phyloP scores from a whole-genome alignment of 2,888 invertebrate genomes.

The Calephelis perditalis region DNA sequence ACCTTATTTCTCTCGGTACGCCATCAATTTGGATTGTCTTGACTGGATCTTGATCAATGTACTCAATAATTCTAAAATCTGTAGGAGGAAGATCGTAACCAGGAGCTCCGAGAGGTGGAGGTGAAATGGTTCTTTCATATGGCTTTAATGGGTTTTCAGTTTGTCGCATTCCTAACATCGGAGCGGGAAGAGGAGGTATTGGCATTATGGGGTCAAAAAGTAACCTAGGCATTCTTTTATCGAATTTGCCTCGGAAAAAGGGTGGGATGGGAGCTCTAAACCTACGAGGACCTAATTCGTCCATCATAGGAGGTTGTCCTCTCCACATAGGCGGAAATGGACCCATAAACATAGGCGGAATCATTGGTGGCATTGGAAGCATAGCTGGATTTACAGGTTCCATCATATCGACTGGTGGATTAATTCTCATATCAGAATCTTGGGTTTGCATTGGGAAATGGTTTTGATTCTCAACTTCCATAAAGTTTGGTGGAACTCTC shows the following conservation, averaged over 20 bases:
- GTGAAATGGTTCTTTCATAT: conserved; percentile 51
- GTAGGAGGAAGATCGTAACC: conserved; percentile 55
- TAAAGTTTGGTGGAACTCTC: conserved; percentile 51
- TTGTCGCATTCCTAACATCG: conserved; percentile 56
- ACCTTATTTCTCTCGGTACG: conserved; percentile 87
- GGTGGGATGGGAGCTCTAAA: conserved; percentile 51
- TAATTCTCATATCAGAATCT: conserved; percentile 65
- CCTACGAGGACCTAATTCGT: conserved; percentile 53
- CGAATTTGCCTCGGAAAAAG: conserved; percentile 56
- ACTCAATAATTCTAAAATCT: conserved; percentile 57
- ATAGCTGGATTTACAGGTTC: conserved; percentile 38
- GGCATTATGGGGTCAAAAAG: conserved; percentile 51
- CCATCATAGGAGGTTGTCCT: conserved; percentile 50
- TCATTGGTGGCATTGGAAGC: conserved; percentile 48
- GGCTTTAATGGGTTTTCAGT: conserved; percentile 53
- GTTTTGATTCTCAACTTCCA: conserved; percentile 51
- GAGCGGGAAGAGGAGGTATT: conserved; percentile 49
- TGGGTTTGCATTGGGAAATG: conserved; percentile 28
- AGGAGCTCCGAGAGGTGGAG: conserved; percentile 62
- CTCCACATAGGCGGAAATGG: conserved; percentile 52
- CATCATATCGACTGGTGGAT: conserved; percentile 36
- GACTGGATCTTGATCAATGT: conserved; percentile 80
- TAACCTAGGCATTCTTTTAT: conserved; percentile 46
- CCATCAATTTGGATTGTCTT: conserved; percentile 91
- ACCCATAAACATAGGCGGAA: conserved; percentile 41